phyloP scores from a whole-genome alignment of 2,113 vertebrate genomes.

The Zosterops borbonicus region DNA sequence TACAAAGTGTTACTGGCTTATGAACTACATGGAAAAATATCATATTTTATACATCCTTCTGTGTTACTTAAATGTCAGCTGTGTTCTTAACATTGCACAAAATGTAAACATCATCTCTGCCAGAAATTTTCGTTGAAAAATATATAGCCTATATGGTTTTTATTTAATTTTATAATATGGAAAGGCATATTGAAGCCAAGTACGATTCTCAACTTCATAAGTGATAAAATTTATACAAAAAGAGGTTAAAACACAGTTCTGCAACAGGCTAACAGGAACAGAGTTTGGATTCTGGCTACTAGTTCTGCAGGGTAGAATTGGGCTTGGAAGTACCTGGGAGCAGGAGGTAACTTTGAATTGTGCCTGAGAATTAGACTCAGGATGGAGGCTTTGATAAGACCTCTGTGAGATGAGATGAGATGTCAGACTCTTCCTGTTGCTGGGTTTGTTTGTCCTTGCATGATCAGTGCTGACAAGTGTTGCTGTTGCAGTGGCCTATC shows the following conservation, averaged over 20 bases:
- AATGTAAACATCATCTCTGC: constrained; percentile 29
- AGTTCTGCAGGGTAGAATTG: neutral
- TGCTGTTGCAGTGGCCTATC: constrained; percentile 77
- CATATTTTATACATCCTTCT: constrained; percentile 34
- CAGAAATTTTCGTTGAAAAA: neutral
- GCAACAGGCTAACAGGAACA: neutral
- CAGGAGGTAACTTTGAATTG: neutral
- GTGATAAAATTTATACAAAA: neutral
- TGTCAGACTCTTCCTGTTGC: neutral
- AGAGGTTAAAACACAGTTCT: neutral
- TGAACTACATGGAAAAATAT: constrained; percentile 34
- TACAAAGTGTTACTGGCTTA: neutral
- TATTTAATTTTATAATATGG: neutral
- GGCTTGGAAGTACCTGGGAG: neutral
- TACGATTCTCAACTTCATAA: neutral
- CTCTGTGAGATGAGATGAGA: neutral
- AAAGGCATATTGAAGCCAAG: neutral
- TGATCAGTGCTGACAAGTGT: neutral
- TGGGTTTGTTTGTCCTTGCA: neutral
- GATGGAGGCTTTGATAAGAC: neutral
- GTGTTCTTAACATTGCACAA: constrained; percentile 3
- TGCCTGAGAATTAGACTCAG: neutral
- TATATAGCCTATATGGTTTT: neutral
- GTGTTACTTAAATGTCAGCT: constrained; percentile 48
- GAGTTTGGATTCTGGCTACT: neutral